These are phyloP conservation scores for Anabas testudineus DNA, from an alignment of 2,797 vertebrate genomes.

Conservation along the genomic window DNA sequence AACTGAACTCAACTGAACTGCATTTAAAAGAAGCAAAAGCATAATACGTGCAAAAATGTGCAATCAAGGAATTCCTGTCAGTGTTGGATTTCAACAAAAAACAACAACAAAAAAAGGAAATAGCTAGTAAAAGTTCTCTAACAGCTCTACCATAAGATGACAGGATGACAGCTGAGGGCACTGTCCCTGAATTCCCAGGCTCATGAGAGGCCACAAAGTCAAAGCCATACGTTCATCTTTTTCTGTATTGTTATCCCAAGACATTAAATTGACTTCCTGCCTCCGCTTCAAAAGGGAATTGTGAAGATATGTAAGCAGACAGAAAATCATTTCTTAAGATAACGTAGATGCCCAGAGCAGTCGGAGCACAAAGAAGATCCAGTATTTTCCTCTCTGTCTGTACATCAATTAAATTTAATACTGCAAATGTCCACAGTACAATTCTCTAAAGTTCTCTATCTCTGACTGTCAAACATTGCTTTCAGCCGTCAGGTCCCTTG, in stretches of 20 bases:
- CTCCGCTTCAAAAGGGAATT: constrained; percentile 6
- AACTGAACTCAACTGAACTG: background rate
- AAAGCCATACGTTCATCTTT: constrained; percentile 6
- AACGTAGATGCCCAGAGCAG: background rate
- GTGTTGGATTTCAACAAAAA: background rate
- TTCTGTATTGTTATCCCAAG: background rate
- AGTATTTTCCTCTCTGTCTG: constrained; percentile 9
- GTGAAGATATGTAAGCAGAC: constrained; percentile 10
- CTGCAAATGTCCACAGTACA: background rate
- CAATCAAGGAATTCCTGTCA: background rate
- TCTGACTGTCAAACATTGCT: constrained; percentile 37
- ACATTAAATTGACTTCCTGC: constrained; percentile 9
- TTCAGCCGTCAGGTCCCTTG: constrained; percentile 25
- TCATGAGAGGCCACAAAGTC: constrained; percentile 15
- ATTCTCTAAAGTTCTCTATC: no score
- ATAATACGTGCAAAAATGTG: background rate
- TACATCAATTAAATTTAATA: constrained; percentile 29
- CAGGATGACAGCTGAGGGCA: background rate
- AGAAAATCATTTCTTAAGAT: constrained; percentile 37
- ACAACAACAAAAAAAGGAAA: background rate
- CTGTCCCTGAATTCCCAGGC: background rate
- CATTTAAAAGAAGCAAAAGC: background rate
- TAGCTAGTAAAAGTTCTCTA: background rate
- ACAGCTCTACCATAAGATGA: constrained; percentile 6
- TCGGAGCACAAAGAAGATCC: constrained; percentile 11